Evolutionary conservation across 2,797 vertebrate genomes (phyloP).

Genomic region (Sebastolobus altivelis): DNA sequence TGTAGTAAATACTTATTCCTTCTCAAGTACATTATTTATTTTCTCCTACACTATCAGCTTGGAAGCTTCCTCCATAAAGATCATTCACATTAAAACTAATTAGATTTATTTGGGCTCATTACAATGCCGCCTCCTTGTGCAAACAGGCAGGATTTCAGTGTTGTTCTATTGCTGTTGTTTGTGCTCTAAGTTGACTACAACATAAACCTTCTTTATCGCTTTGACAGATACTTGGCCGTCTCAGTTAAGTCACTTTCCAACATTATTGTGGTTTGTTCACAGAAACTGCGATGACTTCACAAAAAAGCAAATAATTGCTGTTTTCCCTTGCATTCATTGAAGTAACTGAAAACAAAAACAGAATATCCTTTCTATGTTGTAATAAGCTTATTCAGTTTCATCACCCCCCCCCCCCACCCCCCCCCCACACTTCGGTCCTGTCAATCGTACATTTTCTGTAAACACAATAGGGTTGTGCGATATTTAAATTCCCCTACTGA

Average conservation of each 20-base stretch:
- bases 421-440: too few species aligned
- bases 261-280: not conserved
- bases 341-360: not conserved
- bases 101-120: slow-evolving; percentile 78
- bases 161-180: slow-evolving; percentile 31
- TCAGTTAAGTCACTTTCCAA: slow-evolving; percentile 1
- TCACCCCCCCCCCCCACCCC: not conserved
- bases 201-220: slow-evolving; percentile 35
- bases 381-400: not conserved
- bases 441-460: not conserved
- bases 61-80: slow-evolving; percentile 74
- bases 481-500: too few species aligned
- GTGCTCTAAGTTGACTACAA: slow-evolving; percentile 23
- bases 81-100: slow-evolving; percentile 78
- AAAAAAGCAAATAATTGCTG: not conserved
- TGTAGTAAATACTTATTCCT: slow-evolving; percentile 56
- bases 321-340: not conserved
- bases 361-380: not conserved
- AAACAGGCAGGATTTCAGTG: slow-evolving; percentile 40
- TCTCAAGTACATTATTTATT: slow-evolving; percentile 64
- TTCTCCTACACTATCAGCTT: slow-evolving; percentile 50
- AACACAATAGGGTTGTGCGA: not conserved
- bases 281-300: not conserved
- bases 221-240: not conserved
- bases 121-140: slow-evolving; percentile 28